A percentile compares a stretch with the other conserved stretches of the same genome.
phyloP scores from a whole-genome alignment of 2,888 invertebrate species.

The Eudemis profundana region DNA sequence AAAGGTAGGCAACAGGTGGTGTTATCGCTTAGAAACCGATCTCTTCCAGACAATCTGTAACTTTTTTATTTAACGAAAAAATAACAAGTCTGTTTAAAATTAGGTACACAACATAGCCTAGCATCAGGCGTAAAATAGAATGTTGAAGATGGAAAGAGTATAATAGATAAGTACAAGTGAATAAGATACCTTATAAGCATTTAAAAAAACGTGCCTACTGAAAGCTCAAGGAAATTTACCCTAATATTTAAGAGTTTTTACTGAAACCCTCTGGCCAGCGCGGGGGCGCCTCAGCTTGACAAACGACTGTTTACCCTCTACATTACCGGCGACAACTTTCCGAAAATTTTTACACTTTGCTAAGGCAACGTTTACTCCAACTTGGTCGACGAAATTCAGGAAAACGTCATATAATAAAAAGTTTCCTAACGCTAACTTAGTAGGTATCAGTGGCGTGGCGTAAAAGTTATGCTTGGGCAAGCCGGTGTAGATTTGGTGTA shows the following conservation, averaged over 20 bases:
- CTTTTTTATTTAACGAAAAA: too few species aligned
- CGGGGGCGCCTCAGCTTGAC: slow-evolving; percentile 10
- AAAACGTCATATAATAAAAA: slow-evolving; percentile 36
- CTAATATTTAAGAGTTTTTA: background rate
- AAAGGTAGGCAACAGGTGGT: too few species aligned
- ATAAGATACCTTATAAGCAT: background rate
- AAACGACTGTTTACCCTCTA: slow-evolving; percentile 31
- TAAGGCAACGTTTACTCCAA: slow-evolving; percentile 20
- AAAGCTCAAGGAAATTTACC: background rate
- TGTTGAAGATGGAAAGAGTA: background rate
- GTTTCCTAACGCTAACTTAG: slow-evolving; percentile 13
- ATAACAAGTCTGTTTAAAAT: too few species aligned
- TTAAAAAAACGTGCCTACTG: background rate
- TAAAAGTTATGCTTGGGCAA: too few species aligned
- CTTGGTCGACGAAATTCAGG: slow-evolving; percentile 6
- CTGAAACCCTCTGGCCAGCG: background rate
- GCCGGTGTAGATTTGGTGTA: too few species aligned
- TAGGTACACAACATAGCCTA: too few species aligned
- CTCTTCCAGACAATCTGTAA: too few species aligned
- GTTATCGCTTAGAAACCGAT: too few species aligned
- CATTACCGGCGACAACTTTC: slow-evolving; percentile 23
- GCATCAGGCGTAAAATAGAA: too few species aligned
- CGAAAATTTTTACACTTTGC: slow-evolving; percentile 17
- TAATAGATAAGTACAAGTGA: background rate
- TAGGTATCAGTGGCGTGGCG: too few species aligned